These are phyloP conservation scores for Bombus breviceps DNA, from an alignment of 1,140 invertebrate genomes.

Conservation along the genomic window DNA sequence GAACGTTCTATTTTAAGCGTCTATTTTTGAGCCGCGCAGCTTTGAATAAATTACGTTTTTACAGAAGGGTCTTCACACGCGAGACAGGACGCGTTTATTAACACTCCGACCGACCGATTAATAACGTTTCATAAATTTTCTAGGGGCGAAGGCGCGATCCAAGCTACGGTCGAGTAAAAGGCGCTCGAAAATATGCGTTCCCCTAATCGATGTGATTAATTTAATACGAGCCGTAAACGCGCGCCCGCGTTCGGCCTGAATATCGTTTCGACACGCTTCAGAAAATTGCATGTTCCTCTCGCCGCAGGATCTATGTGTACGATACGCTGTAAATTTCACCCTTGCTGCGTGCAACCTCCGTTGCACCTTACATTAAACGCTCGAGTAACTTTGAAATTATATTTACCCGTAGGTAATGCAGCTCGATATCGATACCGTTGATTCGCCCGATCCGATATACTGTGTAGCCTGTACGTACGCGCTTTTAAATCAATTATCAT, in stretches of 20 bases:
- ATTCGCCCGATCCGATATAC: conserved; percentile 3
- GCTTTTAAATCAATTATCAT: conserved; percentile 18
- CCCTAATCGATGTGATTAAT: conserved; percentile 43
- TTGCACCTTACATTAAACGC: conserved; percentile 40
- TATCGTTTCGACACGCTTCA: conserved; percentile 36
- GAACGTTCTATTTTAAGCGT: background rate
- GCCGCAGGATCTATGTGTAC: conserved; percentile 26
- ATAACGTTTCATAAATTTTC: conserved; percentile 8
- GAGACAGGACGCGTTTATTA: background rate
- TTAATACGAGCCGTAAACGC: conserved; percentile 11
- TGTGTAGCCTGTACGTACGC: background rate
- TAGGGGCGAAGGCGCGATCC: background rate
- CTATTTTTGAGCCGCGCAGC: background rate
- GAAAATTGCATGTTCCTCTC: conserved; percentile 24
- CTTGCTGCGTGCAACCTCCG: conserved; percentile 23
- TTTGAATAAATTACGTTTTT: conserved; percentile 13
- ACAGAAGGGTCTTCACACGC: background rate
- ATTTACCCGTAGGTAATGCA: conserved; percentile 35
- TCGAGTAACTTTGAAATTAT: conserved; percentile 46
- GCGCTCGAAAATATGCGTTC: conserved; percentile 1
- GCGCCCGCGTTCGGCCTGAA: background rate
- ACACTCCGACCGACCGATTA: conserved; percentile 2
- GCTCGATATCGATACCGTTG: conserved; percentile 15
- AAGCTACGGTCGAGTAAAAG: background rate
- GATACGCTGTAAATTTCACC: conserved; percentile 35